phyloP scores from a whole-genome alignment of 2,888 invertebrate species.

The Drosophila algonquin region DNA sequence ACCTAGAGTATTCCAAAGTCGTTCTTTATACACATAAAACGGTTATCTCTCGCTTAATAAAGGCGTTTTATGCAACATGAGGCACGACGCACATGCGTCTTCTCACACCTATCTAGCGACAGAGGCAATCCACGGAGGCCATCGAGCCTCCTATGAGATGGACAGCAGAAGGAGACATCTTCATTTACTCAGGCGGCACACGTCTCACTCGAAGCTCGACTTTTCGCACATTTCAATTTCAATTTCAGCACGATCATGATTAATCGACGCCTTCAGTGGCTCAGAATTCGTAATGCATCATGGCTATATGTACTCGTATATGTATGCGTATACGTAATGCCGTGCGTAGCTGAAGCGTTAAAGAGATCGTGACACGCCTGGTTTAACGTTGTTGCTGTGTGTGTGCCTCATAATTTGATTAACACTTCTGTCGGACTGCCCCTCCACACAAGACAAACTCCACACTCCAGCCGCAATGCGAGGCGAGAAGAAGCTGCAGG shows the following conservation, averaged over 20 bases:
- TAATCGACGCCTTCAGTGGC: conserved; percentile 54
- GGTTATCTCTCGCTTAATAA: conserved; percentile 56
- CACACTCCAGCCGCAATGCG: neutral
- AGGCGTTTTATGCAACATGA: conserved; percentile 73
- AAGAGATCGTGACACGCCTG: conserved; percentile 71
- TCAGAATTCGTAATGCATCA: conserved; percentile 53
- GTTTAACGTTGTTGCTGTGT: conserved; percentile 57
- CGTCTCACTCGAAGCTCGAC: conserved; percentile 41
- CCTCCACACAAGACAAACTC: neutral
- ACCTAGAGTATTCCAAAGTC: conserved; percentile 25
- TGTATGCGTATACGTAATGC: conserved; percentile 42
- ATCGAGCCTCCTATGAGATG: neutral
- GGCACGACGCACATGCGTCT: conserved; percentile 62
- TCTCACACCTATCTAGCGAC: conserved; percentile 31
- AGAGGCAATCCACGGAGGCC: conserved; percentile 1
- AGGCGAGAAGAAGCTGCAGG: neutral
- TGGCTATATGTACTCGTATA: conserved; percentile 6
- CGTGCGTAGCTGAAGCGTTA: conserved; percentile 81
- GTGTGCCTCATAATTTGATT: conserved; percentile 68
- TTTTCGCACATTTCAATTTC: conserved; percentile 59
- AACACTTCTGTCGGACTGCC: conserved; percentile 60
- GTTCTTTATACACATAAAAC: neutral
- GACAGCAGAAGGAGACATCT: conserved; percentile 48
- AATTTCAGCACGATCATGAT: conserved; percentile 55
- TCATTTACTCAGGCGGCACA: conserved; percentile 52